Conservation (phyloP, 2,888 invertebrate genomes). For the Pocota personata region DNA sequence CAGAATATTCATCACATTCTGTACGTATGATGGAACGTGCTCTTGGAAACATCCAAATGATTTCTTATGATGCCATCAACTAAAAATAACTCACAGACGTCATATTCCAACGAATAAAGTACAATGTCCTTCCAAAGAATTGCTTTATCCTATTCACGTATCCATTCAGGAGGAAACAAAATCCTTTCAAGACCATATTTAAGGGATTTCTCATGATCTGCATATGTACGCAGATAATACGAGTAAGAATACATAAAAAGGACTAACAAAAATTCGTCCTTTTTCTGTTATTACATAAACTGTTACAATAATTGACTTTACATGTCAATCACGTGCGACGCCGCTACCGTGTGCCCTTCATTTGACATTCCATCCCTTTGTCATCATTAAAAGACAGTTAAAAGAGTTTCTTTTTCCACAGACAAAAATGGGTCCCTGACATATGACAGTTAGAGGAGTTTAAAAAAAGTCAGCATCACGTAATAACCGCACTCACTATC, state of each 20-base stretch:
- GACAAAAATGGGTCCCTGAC: neutral
- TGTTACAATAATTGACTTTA: conserved; percentile 66
- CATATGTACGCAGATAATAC: neutral
- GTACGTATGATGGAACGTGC: conserved; percentile 31
- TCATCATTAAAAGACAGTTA: conserved; percentile 44
- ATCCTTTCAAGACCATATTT: conserved; percentile 21
- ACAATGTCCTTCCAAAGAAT: conserved; percentile 25
- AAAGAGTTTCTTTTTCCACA: neutral
- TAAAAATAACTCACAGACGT: conserved; percentile 33
- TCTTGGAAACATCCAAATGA: conserved; percentile 38
- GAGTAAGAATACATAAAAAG: conserved; percentile 5
- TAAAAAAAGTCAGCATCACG: conserved; percentile 38
- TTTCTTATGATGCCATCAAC: conserved; percentile 55
- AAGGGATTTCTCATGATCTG: conserved; percentile 10
- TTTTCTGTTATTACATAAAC: conserved; percentile 26
- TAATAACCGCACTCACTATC: conserved; percentile 40
- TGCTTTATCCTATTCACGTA: conserved; percentile 15
- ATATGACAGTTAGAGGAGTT: conserved; percentile 7
- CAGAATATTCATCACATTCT: neutral
- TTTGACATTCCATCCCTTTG: conserved; percentile 36
- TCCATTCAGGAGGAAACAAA: neutral
- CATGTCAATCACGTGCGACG: conserved; percentile 70
- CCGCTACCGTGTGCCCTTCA: conserved; percentile 18
- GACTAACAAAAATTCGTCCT: conserved; percentile 23
- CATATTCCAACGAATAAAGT: conserved; percentile 26